phyloP scores from a whole-genome alignment of 2,888 invertebrate genomes.

The Koerneria pararmatus region DNA sequence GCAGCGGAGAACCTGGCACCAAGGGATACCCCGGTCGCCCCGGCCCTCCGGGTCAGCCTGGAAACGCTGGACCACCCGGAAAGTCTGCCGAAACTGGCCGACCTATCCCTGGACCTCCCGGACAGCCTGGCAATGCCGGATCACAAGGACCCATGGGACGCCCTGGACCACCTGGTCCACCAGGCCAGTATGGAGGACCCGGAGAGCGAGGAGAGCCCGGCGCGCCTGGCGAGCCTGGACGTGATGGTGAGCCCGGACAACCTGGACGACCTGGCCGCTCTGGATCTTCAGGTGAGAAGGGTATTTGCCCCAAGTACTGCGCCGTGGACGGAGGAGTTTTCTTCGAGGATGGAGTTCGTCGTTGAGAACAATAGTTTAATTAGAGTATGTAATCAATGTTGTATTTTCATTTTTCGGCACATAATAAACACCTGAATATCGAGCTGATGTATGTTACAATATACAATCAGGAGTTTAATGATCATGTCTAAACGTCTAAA shows the following conservation, averaged over 20 bases:
- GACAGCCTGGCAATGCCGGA: conserved; percentile 23
- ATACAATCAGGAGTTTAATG: no score
- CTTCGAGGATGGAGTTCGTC: conserved; percentile 25
- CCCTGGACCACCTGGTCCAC: conserved; percentile 20
- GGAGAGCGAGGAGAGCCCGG: conserved; percentile 20
- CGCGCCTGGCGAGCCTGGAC: conserved; percentile 6
- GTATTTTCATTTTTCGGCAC: no score
- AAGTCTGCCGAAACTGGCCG: conserved; percentile 21
- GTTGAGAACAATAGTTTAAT: no score
- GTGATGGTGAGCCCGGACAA: conserved; percentile 21
- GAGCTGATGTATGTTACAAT: no score
- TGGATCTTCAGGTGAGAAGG: conserved; percentile 22
- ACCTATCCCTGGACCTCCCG: conserved; percentile 23
- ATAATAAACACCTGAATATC: no score
- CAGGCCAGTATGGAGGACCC: conserved; percentile 14
- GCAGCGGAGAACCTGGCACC: conserved; percentile 19
- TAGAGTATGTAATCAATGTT: no score
- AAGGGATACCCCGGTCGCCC: conserved; percentile 25
- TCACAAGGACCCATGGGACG: conserved; percentile 19
- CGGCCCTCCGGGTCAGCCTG: conserved; percentile 35
- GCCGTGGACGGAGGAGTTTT: conserved; percentile 24
- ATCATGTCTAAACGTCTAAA: no score
- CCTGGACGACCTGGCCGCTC: conserved; percentile 9
- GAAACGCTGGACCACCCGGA: conserved; percentile 31
- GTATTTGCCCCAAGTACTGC: conserved; percentile 25